These are phyloP conservation scores for Habropoda laboriosa DNA, from an alignment of 1,140 invertebrate species.

Conservation along the genomic window DNA sequence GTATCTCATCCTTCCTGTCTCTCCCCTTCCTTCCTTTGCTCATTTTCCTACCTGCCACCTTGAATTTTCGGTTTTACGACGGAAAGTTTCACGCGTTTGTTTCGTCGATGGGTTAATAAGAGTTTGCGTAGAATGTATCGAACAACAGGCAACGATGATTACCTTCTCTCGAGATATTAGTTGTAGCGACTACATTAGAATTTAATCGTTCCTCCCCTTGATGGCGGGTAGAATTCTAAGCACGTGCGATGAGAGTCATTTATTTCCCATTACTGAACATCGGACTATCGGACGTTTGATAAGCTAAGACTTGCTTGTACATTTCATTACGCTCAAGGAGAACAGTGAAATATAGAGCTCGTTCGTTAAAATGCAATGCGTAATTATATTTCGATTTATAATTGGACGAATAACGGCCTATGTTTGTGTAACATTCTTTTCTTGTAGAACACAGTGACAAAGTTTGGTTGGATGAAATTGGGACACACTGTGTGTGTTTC, in stretches of 20 bases:
- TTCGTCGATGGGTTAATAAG: conserved; percentile 29
- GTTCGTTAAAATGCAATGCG: not conserved
- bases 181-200: conserved; percentile 16
- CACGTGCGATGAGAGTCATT: not conserved
- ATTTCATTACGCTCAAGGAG: not conserved
- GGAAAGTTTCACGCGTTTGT: too few relatives aligned
- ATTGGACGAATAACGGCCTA: too few relatives aligned
- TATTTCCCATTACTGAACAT: conserved; percentile 7
- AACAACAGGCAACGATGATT: conserved; percentile 43
- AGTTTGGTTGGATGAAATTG: too few relatives aligned
- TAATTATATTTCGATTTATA: not conserved
- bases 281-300: not conserved
- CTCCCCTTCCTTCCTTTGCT: not conserved
- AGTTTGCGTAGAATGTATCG: conserved; percentile 50
- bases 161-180: conserved; percentile 15
- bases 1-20: not conserved
- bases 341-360: not conserved
- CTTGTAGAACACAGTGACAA: too few relatives aligned
- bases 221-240: not conserved
- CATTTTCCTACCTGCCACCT: too few relatives aligned
- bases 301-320: not conserved
- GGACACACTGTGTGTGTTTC: too few relatives aligned
- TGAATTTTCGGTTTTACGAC: too few relatives aligned
- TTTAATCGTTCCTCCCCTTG: conserved; percentile 53
- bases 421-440: too few relatives aligned